phyloP scores from a whole-genome alignment of 2,113 vertebrate species.

The Salvelinus namaycush region DNA sequence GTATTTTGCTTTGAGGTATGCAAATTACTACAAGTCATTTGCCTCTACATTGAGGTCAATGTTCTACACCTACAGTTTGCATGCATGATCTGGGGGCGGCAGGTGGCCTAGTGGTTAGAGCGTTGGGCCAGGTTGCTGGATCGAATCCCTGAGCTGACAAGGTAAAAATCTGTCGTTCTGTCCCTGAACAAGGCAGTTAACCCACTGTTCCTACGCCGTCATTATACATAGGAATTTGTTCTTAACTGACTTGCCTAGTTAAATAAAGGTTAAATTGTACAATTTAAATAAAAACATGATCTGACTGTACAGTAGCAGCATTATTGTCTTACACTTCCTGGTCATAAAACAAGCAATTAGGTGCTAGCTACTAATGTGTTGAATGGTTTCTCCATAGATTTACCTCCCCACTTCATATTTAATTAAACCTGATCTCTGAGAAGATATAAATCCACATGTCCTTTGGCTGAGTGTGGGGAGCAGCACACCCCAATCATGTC shows the following conservation, averaged over 20 bases:
- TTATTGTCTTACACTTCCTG: neutral
- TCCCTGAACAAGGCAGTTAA: too few species aligned
- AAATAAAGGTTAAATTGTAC: too few species aligned
- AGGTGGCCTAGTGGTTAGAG: too few species aligned
- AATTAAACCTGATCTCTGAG: constrained; percentile 3
- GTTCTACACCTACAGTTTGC: neutral
- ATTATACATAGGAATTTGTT: too few species aligned
- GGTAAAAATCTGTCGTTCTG: too few species aligned
- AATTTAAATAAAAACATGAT: neutral
- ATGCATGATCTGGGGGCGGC: neutral
- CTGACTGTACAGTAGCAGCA: neutral
- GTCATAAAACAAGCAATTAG: neutral
- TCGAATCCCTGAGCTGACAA: too few species aligned
- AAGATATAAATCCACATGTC: constrained; percentile 4
- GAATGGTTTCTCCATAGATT: neutral
- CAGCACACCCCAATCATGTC: neutral
- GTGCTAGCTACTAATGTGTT: neutral
- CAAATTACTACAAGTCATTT: neutral
- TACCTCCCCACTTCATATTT: neutral
- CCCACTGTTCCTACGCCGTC: too few species aligned
- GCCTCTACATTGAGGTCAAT: neutral
- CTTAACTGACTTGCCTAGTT: too few species aligned
- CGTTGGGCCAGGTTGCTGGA: too few species aligned
- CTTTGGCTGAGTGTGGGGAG: neutral
- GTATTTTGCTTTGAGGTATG: neutral